Percentiles rank a stretch among this genome's conserved stretches.
Conservation (phyloP, 23 tunicate species). For the Halocynthia aurantium region DNA sequence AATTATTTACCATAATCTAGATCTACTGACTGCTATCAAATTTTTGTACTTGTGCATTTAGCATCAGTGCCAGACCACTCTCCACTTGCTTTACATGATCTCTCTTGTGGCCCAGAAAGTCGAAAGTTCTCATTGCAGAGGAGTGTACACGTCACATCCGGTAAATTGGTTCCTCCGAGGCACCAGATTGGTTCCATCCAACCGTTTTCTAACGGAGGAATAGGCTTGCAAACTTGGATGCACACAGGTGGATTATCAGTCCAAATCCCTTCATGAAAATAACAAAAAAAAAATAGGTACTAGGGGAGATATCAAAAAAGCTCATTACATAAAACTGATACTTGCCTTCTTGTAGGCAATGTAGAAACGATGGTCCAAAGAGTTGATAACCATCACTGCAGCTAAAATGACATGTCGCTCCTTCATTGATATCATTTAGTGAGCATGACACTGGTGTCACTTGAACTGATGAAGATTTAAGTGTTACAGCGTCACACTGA, state of each 20-base stretch:
- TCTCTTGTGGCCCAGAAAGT: constrained; percentile 18
- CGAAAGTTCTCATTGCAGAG: constrained; percentile 18
- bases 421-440: constrained; percentile 26
- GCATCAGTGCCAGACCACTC: constrained; percentile 51
- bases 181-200: constrained; percentile 35
- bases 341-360: constrained; percentile 46
- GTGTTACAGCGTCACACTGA: constrained; percentile 26
- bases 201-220: constrained; percentile 16
- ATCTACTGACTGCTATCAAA: no score
- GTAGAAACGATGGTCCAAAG: constrained; percentile 16
- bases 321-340: neutral
- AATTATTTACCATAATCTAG: no score
- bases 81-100: constrained; percentile 38
- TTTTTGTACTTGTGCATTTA: constrained; percentile 31
- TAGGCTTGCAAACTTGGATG: constrained; percentile 29
- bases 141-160: constrained; percentile 27
- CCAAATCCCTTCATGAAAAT: constrained; percentile 53
- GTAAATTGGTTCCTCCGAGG: constrained; percentile 39
- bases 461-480: neutral
- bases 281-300: neutral
- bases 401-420: constrained; percentile 34
- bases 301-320: neutral
- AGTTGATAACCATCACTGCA: constrained; percentile 34
- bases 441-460: constrained; percentile 29
- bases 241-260: constrained; percentile 33